phyloP scores from a whole-genome alignment of 1,140 invertebrate genomes.

The Hyposmocoma kahamanoa region DNA sequence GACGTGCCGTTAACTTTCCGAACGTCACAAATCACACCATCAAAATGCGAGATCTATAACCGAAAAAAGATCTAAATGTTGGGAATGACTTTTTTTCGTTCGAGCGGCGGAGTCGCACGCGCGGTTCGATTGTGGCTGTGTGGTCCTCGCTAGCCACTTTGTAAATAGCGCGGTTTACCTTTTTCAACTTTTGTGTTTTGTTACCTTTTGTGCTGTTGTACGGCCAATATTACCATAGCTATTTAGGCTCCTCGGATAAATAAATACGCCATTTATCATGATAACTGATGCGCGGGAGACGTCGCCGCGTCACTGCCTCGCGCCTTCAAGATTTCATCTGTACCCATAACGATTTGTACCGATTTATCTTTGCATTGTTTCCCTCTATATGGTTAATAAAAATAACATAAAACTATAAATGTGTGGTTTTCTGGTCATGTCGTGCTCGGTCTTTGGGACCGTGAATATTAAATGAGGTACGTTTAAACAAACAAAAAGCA shows the following conservation, averaged over 20 bases:
- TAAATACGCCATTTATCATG: constrained; percentile 74
- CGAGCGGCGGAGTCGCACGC: constrained; percentile 64
- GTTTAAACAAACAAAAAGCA: too few species aligned
- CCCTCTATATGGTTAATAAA: constrained; percentile 12
- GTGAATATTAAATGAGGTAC: too few species aligned
- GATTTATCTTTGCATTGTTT: constrained; percentile 59
- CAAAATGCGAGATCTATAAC: constrained; percentile 71
- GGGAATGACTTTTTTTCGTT: constrained; percentile 52
- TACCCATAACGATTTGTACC: constrained; percentile 51
- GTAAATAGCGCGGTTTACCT: constrained; percentile 74
- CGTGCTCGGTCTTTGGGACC: too few species aligned
- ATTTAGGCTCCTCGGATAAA: constrained; percentile 72
- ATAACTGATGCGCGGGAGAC: constrained; percentile 65
- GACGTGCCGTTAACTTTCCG: constrained; percentile 64
- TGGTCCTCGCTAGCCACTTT: constrained; percentile 72
- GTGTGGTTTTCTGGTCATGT: too few species aligned
- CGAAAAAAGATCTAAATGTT: constrained; percentile 67
- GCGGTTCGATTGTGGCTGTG: constrained; percentile 71
- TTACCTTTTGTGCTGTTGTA: constrained; percentile 74
- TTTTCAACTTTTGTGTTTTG: constrained; percentile 74
- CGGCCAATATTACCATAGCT: constrained; percentile 73
- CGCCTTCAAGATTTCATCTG: constrained; percentile 66
- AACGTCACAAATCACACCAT: constrained; percentile 72
- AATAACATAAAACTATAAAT: too few species aligned
- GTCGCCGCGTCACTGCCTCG: constrained; percentile 45